Conservation (phyloP, 2,888 invertebrate species). For the Dasysyrphus albostriatus region DNA sequence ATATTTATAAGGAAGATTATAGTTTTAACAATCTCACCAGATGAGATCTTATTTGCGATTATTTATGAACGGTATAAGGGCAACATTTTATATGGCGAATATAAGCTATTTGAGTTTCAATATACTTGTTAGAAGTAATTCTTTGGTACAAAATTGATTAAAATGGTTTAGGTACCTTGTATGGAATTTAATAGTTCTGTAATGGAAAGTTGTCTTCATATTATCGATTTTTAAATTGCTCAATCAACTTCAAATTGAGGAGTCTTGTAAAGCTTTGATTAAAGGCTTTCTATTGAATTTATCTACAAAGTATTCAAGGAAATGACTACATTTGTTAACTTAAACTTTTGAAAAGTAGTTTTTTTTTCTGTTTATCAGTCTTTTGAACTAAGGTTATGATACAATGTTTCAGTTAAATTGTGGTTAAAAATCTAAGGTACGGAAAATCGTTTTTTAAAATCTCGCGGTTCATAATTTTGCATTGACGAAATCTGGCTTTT, state of each 20-base stretch:
- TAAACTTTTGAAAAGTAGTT: too few relatives aligned
- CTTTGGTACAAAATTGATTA: slow-evolving; percentile 39
- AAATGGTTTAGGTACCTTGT: slow-evolving; percentile 29
- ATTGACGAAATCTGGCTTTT: too few relatives aligned
- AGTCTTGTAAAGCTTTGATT: background rate
- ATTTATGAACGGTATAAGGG: slow-evolving; percentile 59
- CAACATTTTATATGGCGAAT: background rate
- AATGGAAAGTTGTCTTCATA: slow-evolving; percentile 32
- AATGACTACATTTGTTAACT: background rate
- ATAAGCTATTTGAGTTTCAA: slow-evolving; percentile 35
- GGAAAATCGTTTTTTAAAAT: too few relatives aligned
- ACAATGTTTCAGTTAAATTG: too few relatives aligned
- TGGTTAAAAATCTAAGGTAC: too few relatives aligned
- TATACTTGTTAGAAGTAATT: slow-evolving; percentile 50
- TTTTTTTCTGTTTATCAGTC: too few relatives aligned
- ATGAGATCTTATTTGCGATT: slow-evolving; percentile 63
- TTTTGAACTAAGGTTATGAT: too few relatives aligned
- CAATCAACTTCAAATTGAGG: slow-evolving; percentile 42
- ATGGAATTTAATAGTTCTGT: slow-evolving; percentile 27
- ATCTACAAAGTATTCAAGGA: background rate
- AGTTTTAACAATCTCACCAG: slow-evolving; percentile 64
- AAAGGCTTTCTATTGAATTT: background rate
- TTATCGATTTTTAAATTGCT: slow-evolving; percentile 57
- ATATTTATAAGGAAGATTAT: slow-evolving; percentile 61
- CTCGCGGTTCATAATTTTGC: too few relatives aligned